Base-by-base conservation (phyloP, 2,888 invertebrate genomes). In the Peribatodes rhomboidaria region DNA sequence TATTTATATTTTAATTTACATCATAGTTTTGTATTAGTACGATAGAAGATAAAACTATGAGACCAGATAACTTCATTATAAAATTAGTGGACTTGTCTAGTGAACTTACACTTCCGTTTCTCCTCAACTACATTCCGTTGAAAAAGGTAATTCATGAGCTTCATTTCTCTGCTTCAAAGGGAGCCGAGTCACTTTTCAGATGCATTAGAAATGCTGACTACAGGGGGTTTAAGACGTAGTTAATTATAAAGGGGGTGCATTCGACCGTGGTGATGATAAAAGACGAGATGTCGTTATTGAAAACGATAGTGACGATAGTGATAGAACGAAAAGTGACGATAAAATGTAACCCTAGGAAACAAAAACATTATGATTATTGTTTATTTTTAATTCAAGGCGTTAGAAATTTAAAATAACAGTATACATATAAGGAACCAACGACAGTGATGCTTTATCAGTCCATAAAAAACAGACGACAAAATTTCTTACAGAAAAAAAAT, bases 91-190 rank as follows among this genome's bases (percentile, higher is more conserved):
- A 9, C 20, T 22, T 27, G 22, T 22, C 3, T 6, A 42, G 33
- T 53, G 27, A 61, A 18, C 14, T 56, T 18, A 16, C 18, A 37
- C 16, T 55, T 18, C 58, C 58, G 35, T 18, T 6, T 18, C 64
- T 49, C 35, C 18, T 13, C n/a, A 22, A 14, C 54, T 64, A 61
- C n/a, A 81, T 85, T 86, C 80, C 68, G 82, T 83, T 82, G 79
- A 85, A 87, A 79, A 77, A 75, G 70, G 75, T 81, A 76, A 82
- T 80, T 83, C 82, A 80, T 79, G 76, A 79, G 81, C 75, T 83
- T 80, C 78, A 79, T 86, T 87, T 82, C 78, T 78, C 74, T 62
- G 72, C 68, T 77, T 76, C 76, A 77, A 81, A 80, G 71, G 74
- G 72, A 73, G 76, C 74, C 75, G 74, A 65, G 65, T 65, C 65